These are phyloP conservation scores for Melanitta fusca DNA, from an alignment of 2,797 vertebrate genomes.

Conservation along the genomic window DNA sequence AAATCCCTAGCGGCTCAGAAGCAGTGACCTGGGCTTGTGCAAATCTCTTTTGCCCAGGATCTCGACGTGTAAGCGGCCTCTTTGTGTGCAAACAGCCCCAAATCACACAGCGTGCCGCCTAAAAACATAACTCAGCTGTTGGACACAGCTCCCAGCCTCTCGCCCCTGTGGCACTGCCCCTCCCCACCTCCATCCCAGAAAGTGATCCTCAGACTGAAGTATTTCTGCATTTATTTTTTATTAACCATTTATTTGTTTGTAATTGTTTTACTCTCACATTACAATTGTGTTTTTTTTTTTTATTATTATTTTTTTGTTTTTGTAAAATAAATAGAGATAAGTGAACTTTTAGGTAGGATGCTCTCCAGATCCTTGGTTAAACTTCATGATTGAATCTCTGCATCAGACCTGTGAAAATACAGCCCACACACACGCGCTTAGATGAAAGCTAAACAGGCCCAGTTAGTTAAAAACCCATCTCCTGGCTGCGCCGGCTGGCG, in stretches of 20 bases:
- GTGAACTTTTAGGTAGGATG: conserved; percentile 60
- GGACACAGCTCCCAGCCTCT: neutral
- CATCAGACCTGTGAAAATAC: conserved; percentile 18
- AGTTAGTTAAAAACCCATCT: neutral
- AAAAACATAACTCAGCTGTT: rapidly evolving
- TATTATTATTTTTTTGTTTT: conserved; percentile 32
- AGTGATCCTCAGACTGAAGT: neutral
- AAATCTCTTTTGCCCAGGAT: rapidly evolving
- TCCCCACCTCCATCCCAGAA: neutral
- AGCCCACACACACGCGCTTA: neutral
- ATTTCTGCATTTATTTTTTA: conserved; percentile 69
- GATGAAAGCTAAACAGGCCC: neutral
- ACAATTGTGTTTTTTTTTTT: conserved; percentile 40
- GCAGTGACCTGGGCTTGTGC: rapidly evolving
- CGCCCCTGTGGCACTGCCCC: neutral
- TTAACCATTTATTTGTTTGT: conserved; percentile 74
- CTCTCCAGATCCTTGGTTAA: conserved; percentile 64
- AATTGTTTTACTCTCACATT: conserved; percentile 60
- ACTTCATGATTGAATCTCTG: conserved; percentile 77
- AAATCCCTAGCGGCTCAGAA: no score
- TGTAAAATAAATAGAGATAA: conserved; percentile 82
- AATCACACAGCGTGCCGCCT: neutral
- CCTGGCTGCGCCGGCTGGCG: neutral
- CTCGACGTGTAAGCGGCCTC: rapidly evolving
- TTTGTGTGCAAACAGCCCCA: rapidly evolving